Base-by-base conservation (phyloP, 2,888 invertebrate species). In the Busseola fusca region DNA sequence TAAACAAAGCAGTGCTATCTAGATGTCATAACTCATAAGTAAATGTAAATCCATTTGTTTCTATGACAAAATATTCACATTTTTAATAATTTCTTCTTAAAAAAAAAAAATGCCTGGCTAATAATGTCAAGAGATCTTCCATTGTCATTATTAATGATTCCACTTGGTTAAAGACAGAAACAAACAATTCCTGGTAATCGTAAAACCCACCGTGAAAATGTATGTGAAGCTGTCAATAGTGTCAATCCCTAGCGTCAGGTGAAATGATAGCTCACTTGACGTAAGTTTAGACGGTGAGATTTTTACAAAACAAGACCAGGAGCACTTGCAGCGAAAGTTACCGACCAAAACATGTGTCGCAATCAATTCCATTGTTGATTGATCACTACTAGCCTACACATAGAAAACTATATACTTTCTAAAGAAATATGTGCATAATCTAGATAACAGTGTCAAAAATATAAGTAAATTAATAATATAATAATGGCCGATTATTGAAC, bases 371-470 rank as follows among this genome's bases (percentile, higher is more conserved):
- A 54, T 59, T 52, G 9, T 63, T 78, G 70, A 78, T 78, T 64
- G 56, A 81, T 77, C 59, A 42, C 63, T 56, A 42, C 63, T 56
- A 58, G 74, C 50, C 34, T 30, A 73, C 5, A 52, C 14, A 74
- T n/a, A 57, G 9, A 62, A 48, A 69, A 69, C 60, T n/a, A 56
- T 56, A 50, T 34, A 73, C 82, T 83, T 82, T 82, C 75, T 69
- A 71, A 68, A 64, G 60, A 78, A 82, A 76, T 67, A 76, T 75
- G 73, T 67, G 67, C 67, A 78, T 69, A 69, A 81, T 80, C 74
- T 72, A 79, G 85, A 87, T 87, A 84, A 82, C 58, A 80, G 65
- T 78, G 79, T 83, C 86, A 72, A 81, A 79, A 78, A 84, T 76
- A 60, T 62, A 72, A 65, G 78, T 78, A 78, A 72, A 64, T 84